These are phyloP conservation scores for Aspidiotus destructor DNA, from an alignment of 2,888 invertebrate genomes.

Conservation along the genomic window DNA sequence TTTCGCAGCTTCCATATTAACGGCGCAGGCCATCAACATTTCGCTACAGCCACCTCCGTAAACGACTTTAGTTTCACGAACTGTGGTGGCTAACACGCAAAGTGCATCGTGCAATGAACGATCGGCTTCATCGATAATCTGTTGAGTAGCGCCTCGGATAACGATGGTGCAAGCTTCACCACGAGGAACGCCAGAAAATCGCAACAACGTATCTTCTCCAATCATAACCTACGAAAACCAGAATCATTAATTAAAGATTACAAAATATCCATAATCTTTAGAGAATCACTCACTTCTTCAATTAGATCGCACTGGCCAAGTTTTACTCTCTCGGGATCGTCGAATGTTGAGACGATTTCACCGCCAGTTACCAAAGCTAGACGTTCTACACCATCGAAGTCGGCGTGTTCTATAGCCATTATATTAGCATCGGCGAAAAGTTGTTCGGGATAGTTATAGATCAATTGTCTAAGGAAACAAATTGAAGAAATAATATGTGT, in stretches of 20 bases:
- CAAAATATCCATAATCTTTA: background rate
- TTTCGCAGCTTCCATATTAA: conserved; percentile 67
- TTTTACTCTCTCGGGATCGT: conserved; percentile 81
- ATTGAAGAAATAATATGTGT: too few species aligned
- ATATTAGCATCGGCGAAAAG: conserved; percentile 95
- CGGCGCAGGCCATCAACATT: conserved; percentile 93
- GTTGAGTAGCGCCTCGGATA: conserved; percentile 94
- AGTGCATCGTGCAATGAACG: conserved; percentile 96
- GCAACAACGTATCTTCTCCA: conserved; percentile 88
- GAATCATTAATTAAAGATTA: conserved; percentile 29
- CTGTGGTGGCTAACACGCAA: conserved; percentile 66
- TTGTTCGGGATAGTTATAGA: conserved; percentile 99
- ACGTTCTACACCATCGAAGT: conserved; percentile 98
- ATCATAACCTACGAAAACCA: conserved; percentile 63
- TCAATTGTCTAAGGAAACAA: conserved; percentile 63
- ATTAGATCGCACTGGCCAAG: conserved; percentile 90
- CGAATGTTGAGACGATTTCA: conserved; percentile 97
- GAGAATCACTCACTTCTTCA: conserved; percentile 60
- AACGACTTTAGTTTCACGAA: conserved; percentile 32
- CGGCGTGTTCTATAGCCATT: conserved; percentile 99
- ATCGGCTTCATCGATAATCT: conserved; percentile 97
- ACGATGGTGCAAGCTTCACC: conserved; percentile 97
- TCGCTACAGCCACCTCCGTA: conserved; percentile 61
- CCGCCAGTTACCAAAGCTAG: conserved; percentile 94
- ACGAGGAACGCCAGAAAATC: conserved; percentile 86